Evolutionary conservation across 37 sponge, comb jelly and placozoan species (phyloP), one percentile per base, ranked within the genome.

Genomic region (Ephydatia muelleri): DNA sequence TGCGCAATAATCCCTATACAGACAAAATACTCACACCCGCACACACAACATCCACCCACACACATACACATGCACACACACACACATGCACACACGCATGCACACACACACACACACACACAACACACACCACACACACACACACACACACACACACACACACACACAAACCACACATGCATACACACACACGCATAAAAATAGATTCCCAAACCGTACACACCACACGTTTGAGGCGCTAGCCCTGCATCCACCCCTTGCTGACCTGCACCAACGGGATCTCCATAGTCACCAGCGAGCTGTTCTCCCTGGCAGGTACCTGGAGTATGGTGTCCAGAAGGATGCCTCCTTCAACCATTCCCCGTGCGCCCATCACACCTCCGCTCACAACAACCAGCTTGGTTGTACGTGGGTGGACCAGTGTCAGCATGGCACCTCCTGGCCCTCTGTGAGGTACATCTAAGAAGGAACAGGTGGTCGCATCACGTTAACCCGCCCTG

Each of bases 321-420:
- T 91, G 92, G 31, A 91, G 77, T 25, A 91, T 79, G 67, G 88
- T 83, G 25, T 28, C n/a, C 31, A 91, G 38, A 38, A 77, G 36
- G 14, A 91, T 19, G 0, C 43, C 27, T 3, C 76, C 88, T n/a
- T 73, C 78, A n/a, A 65, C 5, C 38, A 68, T 40, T 23, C 70
- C 34, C 43, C 92, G 39, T 23, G 84, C 92, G 11, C 88, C 87
- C 32, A 91, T 43, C 2, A 30, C 32, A 34, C 36, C 66, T 4
- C 79, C 84, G 23, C 33, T 38, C 38, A 77, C 83, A 6, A 82
- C 80, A 75, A 91, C 84, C 70, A 91, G 81, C 43, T 87, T 91
- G 49, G 68, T 14, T 14, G 82, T 80, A 5, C 19, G 26, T n/a
- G 72, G 81, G 68, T 87, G 76, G 34, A 32, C 35, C 9, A 2